Evolutionary conservation across 1,140 invertebrate species (phyloP), one percentile per base, ranked within the genome.

Genomic region (Drosophila ironensis): DNA sequence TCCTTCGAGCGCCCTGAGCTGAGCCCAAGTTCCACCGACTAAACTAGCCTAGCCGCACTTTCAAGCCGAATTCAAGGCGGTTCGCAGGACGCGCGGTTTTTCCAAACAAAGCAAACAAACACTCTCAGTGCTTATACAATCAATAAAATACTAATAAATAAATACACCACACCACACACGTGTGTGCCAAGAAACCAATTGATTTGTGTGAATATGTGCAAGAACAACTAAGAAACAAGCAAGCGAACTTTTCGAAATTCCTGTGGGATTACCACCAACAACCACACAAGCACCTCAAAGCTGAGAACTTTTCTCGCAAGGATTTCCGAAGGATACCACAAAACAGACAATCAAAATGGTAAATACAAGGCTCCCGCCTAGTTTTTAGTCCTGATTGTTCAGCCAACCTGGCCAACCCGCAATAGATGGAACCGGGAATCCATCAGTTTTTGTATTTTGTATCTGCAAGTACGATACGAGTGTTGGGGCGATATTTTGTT

Each of bases 281-380:
- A 47, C 22, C 44, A 12, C 46, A n/a, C n/a, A n/a, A n/a, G n/a
- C n/a, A n/a, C n/a, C n/a, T n/a, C n/a, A n/a, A n/a, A n/a, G n/a
- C n/a, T n/a, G 37, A 63, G 51, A 73, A 73, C 41, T 54, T 56
- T 51, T 12, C 45, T 41, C 72, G 56, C n/a, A n/a, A n/a, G 59
- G 60, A 70, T 51, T 64, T 57, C 37, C 6, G 17, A 41, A 73
- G 76, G 75, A 78, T 80, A 14, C 2, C 14, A 14, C 14, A 54
- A 27, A 56, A 73, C 42, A 48, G 68, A 51, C 64, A 41, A 68
- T 42, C 80, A 84, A 70, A 84, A 82, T 84, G 78, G 80, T 82
- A 82, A 82, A 61, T 72, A 76, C 30, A 4, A 25, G 4, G 14
- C 19, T 17, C n/a, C 28, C 27, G 0, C 2, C 4, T 30, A n/a